phyloP scores from a whole-genome alignment of 2,113 vertebrate genomes.

The Clarias gariepinus region DNA sequence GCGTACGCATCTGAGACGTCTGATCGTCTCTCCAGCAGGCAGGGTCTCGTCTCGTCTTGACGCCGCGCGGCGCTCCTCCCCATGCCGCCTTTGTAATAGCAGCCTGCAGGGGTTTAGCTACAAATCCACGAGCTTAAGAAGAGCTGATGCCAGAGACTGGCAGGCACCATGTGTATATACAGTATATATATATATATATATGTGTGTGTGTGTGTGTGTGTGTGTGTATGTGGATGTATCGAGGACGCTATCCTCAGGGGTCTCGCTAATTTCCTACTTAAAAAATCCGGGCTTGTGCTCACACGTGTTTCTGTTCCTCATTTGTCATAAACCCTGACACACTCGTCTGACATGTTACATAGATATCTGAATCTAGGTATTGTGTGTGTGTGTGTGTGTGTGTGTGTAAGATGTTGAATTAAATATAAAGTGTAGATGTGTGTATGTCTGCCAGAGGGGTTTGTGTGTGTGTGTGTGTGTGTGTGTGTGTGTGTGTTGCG shows the following conservation, averaged over 20 bases:
- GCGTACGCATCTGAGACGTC: neutral
- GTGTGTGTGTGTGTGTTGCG: neutral
- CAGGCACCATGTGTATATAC: conserved; percentile 67
- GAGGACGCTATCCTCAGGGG: neutral
- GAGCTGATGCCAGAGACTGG: conserved; percentile 73
- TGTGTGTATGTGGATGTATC: conserved; percentile 7
- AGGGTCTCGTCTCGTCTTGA: conserved; percentile 26
- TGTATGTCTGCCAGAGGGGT: too few relatives aligned
- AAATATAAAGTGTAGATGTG: too few relatives aligned
- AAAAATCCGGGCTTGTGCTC: conserved; percentile 3
- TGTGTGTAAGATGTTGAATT: too few relatives aligned
- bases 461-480: neutral
- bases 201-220: neutral
- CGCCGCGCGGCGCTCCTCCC: neutral
- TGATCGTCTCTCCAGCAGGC: conserved; percentile 20
- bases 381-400: too few relatives aligned
- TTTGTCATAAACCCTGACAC: neutral
- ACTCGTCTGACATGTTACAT: neutral
- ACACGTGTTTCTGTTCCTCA: neutral
- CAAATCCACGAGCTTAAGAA: conserved; percentile 67
- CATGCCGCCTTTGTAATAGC: conserved; percentile 63
- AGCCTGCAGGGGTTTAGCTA: conserved; percentile 63
- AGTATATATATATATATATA: neutral
- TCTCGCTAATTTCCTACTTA: conserved; percentile 22
- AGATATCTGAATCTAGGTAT: neutral